Evolutionary conservation across 2,113 vertebrate genomes (phyloP), one percentile per base, ranked within the genome.

Genomic region (Capra hircus): DNA sequence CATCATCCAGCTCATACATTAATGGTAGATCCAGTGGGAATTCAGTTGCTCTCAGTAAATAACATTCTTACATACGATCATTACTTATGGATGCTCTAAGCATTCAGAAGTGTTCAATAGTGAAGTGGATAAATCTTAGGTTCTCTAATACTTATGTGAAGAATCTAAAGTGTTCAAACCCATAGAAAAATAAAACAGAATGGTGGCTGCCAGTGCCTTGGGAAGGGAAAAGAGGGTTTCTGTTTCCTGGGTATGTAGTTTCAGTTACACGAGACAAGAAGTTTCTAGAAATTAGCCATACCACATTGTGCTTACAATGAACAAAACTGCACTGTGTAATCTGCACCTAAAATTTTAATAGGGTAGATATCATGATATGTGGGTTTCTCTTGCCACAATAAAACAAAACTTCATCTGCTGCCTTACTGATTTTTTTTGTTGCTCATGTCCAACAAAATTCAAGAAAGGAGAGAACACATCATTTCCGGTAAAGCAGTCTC

Each of bases 151-250:
- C 13, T 30, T 60, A 1, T 36, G 45, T 52, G 25, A 74, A 27
- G 4, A 40, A 52, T 60, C 15, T 77, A 53, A 55, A 71, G 3
- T 33, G 62, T 25, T 59, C 53, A 89, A 92, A 50, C 1, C 3
- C 19, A 78, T 9, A 71, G 36, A 90, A 94, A 36, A 13, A 82
- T 43, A 84, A 17, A 52, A 1, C 62, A 50, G 10, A 50, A 95
- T 36, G 14, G 2, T 27, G 25, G 7, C 48, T 85, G 15, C 0
- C 5, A 77, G 2, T 9, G 33, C 0, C 14, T 27, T 33, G 1
- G 6, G 21, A 9, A 17, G 23, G 12, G 13, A 87, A 86, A 14
- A 62, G 9, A 43, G 12, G 6, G 15, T 17, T 83, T 25, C 27
- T 90, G 1, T 43, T 90, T 28, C 62, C 19, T 33, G 4, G 13